Conservation (phyloP, 2,888 invertebrate genomes). For the Cremastobaeus sp. region DNA sequence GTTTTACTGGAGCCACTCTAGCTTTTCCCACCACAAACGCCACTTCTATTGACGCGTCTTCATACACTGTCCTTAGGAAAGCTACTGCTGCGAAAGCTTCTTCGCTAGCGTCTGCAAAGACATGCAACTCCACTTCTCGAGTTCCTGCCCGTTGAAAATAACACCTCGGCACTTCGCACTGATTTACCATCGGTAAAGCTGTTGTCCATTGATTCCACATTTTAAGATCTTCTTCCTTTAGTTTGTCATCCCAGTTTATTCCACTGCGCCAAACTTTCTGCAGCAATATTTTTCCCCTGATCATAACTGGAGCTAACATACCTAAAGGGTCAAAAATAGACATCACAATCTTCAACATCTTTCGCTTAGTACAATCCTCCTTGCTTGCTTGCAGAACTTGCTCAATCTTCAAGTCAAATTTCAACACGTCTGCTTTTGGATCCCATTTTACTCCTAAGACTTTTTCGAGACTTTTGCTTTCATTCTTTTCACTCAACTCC, state of each 20-base stretch:
- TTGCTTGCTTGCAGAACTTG: not conserved
- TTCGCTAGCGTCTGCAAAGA: conserved; percentile 10
- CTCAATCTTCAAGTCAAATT: not conserved
- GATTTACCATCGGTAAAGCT: not conserved
- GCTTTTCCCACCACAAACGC: conserved; percentile 15
- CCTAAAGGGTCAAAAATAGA: conserved; percentile 68
- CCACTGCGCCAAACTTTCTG: conserved; percentile 63
- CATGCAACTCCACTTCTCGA: conserved; percentile 4
- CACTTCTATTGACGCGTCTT: not conserved
- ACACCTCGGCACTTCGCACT: not conserved
- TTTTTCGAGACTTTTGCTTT: not conserved
- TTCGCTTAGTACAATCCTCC: conserved; percentile 26
- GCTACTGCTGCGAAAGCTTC: conserved; percentile 14
- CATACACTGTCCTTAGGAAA: not conserved
- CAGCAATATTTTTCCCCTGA: conserved; percentile 63
- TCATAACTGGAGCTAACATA: conserved; percentile 58
- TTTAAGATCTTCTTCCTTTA: conserved; percentile 31
- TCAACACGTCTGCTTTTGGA: not conserved
- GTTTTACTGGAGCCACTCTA: conserved; percentile 26
- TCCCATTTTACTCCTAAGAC: not conserved
- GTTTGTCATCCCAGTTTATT: conserved; percentile 55
- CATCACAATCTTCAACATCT: conserved; percentile 61
- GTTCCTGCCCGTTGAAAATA: not conserved
- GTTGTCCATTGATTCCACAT: conserved; percentile 33
- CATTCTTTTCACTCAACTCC: not conserved